Evolutionary conservation across 1,140 invertebrate species (phyloP), one percentile per base, ranked within the genome.

Genomic region (Popillia japonica): DNA sequence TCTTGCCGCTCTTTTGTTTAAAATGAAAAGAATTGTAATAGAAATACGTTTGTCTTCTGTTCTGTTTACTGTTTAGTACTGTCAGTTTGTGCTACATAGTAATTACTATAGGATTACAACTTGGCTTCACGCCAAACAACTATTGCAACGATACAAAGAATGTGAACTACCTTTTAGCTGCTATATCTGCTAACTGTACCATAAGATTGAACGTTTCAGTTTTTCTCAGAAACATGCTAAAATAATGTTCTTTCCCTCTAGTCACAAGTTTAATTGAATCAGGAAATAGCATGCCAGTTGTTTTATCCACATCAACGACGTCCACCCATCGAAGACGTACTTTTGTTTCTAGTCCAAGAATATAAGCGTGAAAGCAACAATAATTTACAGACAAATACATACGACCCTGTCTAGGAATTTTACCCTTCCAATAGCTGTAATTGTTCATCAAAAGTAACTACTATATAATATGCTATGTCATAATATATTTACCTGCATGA

Each of bases 331-430:
- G 89, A 64, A 99, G 91, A 78, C 95, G 92, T 22, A 99, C 88
- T 84, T 96, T 96, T 7, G 94, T 96, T 86, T 98, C 96, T 78
- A 92, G 93, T 17, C 97, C 96, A 85, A 99, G 91, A 83, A 99
- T 93, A 83, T 96, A 98, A 6, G 97, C 96, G 87, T 99, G 96
- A 88, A 99, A 99, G 85, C 96, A 98, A 83, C 98, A 90, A 86
- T 98, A 96, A 85, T 98, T 96, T 64, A 99, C 92, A 72, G 97
- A 98, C 14, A 99, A 90, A 86, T 99, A 99, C 82, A 99, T 89
- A 93, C 96, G 98, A 48, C 98, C 98, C 90, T 98, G 97, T 55
- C 94, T 89, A 3, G 98, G 98, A 79, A 99, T 88, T 86, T 93
- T 93, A 27, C 94, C 93, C 88, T 97, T 97, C 93, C 96, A 96